Conservation (phyloP, 2,888 invertebrate genomes). For the Philhelius pedissequus region DNA sequence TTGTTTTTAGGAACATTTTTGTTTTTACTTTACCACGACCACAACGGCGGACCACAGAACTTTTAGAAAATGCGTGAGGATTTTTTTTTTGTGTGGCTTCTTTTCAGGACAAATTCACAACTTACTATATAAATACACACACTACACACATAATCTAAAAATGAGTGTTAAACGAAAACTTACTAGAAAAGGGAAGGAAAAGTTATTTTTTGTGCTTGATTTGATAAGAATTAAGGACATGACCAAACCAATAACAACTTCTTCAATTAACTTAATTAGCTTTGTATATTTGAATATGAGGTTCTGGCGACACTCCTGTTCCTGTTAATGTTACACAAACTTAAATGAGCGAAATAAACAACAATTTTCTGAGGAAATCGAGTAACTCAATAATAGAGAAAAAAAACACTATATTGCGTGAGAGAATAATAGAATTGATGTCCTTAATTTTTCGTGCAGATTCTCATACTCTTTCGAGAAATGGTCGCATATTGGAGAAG, state of each 20-base stretch:
- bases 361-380: constrained; percentile 1
- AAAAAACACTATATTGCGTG: constrained; percentile 4
- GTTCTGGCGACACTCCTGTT: constrained; percentile 3
- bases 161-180: not conserved
- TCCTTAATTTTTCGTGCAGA: not conserved
- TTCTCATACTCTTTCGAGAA: not conserved
- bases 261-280: constrained; percentile 64
- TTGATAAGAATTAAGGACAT: constrained; percentile 58
- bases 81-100: constrained; percentile 42
- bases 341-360: not conserved
- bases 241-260: constrained; percentile 32
- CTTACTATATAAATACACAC: not conserved
- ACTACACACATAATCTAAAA: not conserved
- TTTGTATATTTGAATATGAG: constrained; percentile 7
- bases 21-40: not conserved
- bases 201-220: constrained; percentile 25
- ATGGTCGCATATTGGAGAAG: not conserved
- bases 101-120: constrained; percentile 6
- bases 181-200: not conserved
- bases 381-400: not conserved
- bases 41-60: not conserved
- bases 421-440: not conserved
- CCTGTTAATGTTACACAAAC: not conserved
- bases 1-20: not conserved
- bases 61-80: constrained; percentile 46